phyloP scores from a whole-genome alignment of 92 coral and sea anemone species.

The Ricordea florida region DNA sequence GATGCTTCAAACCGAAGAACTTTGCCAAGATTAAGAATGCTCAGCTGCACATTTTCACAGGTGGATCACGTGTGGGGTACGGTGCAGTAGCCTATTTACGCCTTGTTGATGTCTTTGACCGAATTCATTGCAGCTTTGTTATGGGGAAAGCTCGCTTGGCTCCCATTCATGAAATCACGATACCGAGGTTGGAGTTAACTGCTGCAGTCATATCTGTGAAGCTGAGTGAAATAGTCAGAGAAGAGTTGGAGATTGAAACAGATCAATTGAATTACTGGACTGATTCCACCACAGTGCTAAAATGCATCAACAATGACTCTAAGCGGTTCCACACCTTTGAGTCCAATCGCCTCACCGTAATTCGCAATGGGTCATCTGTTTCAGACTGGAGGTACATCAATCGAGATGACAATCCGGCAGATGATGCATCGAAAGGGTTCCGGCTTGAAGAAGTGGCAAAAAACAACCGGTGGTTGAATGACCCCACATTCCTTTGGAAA shows the following conservation, averaged over 20 bases:
- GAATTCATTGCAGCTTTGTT: slow-evolving; percentile 46
- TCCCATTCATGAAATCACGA: slow-evolving; percentile 46
- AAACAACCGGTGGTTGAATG: slow-evolving; percentile 20
- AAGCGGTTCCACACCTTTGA: slow-evolving; percentile 37
- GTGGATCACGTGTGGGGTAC: slow-evolving; percentile 51
- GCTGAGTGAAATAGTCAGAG: background rate
- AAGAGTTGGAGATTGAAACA: slow-evolving; percentile 28
- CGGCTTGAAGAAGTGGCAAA: slow-evolving; percentile 5
- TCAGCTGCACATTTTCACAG: slow-evolving; percentile 51
- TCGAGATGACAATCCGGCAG: slow-evolving; percentile 52
- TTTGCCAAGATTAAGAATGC: slow-evolving; percentile 28
- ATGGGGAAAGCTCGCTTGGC: slow-evolving; percentile 52
- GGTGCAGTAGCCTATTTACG: slow-evolving; percentile 40
- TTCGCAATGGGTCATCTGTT: background rate
- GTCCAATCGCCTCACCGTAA: slow-evolving; percentile 20
- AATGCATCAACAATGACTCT: slow-evolving; percentile 19
- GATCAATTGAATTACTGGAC: slow-evolving; percentile 35
- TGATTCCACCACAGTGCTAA: slow-evolving; percentile 40
- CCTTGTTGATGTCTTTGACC: slow-evolving; percentile 5
- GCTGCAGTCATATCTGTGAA: slow-evolving; percentile 46
- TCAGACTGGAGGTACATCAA: slow-evolving; percentile 48
- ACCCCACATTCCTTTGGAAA: slow-evolving; percentile 24
- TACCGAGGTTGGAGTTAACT: slow-evolving; percentile 40
- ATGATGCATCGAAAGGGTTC: slow-evolving; percentile 43
- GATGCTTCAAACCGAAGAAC: slow-evolving; percentile 36